Evolutionary conservation across 2,113 vertebrate genomes (phyloP), one percentile per base, ranked within the genome.

Genomic region (Numida meleagris): DNA sequence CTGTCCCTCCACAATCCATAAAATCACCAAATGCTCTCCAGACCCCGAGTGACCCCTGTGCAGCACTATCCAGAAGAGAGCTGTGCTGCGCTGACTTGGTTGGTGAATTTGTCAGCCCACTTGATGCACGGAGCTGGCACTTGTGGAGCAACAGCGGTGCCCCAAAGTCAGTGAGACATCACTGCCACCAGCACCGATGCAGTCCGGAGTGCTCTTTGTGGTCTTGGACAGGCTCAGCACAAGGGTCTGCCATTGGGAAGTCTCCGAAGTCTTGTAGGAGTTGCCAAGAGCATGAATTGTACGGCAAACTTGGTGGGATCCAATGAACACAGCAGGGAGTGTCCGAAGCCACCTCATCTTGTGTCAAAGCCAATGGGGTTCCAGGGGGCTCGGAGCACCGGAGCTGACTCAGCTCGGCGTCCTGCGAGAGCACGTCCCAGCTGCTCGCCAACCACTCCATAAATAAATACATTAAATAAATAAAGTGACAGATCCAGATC

Each of bases 381-480:
- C 27, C 4, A 7, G 68, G 23, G 14, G 5, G 48, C 27, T 9
- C 67, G 34, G 46, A 36, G 76, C 73, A 57, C 53, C 31, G 6
- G 31, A 57, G 53, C 53, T 33, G 53, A 33, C 31, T 31, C 53
- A 57, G 53, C 53, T 57, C 31, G 42, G 3, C 5, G 85, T 80
- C 75, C 76, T 13, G 84, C 8, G 2, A 84, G 50, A 1, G 4
- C 36, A 23, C 61, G 58, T 68, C 74, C 93, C 8, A 67, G 43
- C 82, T 4, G 36, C 15, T 8, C 45, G 40, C 36, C 82, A 40
- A 65, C 92, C 80, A 25, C 96, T 95, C 95, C 97, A 92, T 81
- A 89, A 98, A 98, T 98, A 98, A 98, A 98, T 98, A 97, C 65
- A 13, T 89, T 93, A 97, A 97, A 98, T 98, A 98, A 98, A 98